Conservation (phyloP, 2,113 vertebrate genomes). For the Polyodon spathula region DNA sequence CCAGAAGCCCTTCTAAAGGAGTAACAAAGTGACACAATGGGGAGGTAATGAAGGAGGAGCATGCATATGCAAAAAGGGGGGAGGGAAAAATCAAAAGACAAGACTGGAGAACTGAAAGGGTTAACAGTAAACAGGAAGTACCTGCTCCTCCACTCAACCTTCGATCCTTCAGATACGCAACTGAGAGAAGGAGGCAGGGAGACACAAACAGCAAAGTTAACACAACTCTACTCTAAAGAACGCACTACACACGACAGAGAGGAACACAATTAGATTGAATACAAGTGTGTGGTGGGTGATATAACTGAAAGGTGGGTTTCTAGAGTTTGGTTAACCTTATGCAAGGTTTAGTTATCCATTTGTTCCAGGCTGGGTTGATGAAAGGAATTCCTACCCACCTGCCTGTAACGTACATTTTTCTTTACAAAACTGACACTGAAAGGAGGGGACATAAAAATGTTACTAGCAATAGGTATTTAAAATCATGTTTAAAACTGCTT, state of each 20-base stretch:
- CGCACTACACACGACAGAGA: conserved; percentile 25
- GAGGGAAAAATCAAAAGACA: conserved; percentile 27
- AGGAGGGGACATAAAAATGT: too few relatives aligned
- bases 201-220: conserved; percentile 52
- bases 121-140: conserved; percentile 66
- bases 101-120: conserved; percentile 37
- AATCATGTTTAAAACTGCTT: too few relatives aligned
- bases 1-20: too few relatives aligned
- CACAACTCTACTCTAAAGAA: conserved; percentile 20
- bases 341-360: too few relatives aligned
- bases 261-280: conserved; percentile 16
- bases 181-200: conserved; percentile 68
- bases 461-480: too few relatives aligned
- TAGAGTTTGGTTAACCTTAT: too few relatives aligned
- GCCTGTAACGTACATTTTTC: too few relatives aligned
- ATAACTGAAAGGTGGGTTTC: too few relatives aligned
- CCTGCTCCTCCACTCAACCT: conserved; percentile 96
- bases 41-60: conserved; percentile 28
- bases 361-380: too few relatives aligned
- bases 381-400: too few relatives aligned
- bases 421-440: too few relatives aligned
- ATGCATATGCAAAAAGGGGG: conserved; percentile 25
- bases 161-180: conserved; percentile 95
- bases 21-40: conserved; percentile 19
- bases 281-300: too few relatives aligned